A percentile compares a stretch with the other conserved stretches of the same genome.
Evolutionary conservation across 92 coral and sea anemone species (phyloP).

Genomic region (Meandrina meandrites): DNA sequence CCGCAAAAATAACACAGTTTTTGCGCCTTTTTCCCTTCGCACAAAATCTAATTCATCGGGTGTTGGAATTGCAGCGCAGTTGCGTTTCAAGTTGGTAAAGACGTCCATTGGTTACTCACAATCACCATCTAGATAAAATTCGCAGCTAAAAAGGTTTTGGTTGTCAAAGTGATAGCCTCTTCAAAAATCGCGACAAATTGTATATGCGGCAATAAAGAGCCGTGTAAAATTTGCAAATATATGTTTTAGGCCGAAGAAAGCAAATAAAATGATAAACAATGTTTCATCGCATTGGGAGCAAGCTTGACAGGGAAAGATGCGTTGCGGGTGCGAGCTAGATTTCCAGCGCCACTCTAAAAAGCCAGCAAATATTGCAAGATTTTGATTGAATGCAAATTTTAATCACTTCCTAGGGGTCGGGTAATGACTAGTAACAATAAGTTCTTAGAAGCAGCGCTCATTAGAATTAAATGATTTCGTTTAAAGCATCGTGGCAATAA

Average conservation of each 20-base stretch:
- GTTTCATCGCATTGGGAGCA: neutral
- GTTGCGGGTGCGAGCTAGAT: neutral
- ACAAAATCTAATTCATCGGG: neutral
- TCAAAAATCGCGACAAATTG: neutral
- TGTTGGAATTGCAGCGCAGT: neutral
- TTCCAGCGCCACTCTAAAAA: slow-evolving; percentile 2
- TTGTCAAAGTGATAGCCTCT: neutral
- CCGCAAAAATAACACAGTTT: neutral
- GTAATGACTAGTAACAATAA: slow-evolving; percentile 1
- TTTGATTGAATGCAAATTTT: slow-evolving; percentile 38
- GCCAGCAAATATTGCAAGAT: slow-evolving; percentile 8
- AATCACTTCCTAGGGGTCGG: slow-evolving; percentile 24
- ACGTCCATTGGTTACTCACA: neutral
- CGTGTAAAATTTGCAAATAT: neutral
- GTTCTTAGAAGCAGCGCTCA: neutral
- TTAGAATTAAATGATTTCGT: slow-evolving; percentile 24
- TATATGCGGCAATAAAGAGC: neutral
- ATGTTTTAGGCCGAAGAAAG: neutral
- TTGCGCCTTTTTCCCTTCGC: neutral
- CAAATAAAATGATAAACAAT: neutral
- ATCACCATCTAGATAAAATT: neutral
- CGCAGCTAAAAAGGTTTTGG: neutral
- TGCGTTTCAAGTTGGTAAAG: neutral
- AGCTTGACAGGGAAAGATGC: neutral
- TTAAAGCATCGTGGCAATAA: neutral